Evolutionary conservation across 1,140 invertebrate genomes (phyloP).

Genomic region (Bursaphelenchus mucronatus): DNA sequence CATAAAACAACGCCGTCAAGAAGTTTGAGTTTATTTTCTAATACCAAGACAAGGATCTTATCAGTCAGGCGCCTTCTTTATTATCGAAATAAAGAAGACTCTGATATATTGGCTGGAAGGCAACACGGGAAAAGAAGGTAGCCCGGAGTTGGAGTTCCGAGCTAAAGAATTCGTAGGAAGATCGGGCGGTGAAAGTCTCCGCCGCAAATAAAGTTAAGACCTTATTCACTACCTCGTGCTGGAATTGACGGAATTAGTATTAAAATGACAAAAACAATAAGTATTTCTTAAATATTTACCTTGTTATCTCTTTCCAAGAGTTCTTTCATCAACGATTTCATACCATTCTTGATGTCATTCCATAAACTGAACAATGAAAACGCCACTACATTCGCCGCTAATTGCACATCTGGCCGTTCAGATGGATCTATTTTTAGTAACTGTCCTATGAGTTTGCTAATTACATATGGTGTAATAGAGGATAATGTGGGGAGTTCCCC

Average conservation of each 20-base stretch:
- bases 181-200: too few species aligned
- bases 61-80: slow-evolving; percentile 14
- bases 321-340: too few species aligned
- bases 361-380: slow-evolving; percentile 46
- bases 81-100: slow-evolving; percentile 35
- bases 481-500: slow-evolving; percentile 36
- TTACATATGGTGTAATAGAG: slow-evolving; percentile 19
- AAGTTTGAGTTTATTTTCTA: background rate
- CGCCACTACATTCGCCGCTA: slow-evolving; percentile 41
- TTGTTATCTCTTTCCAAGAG: too few species aligned
- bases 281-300: too few species aligned
- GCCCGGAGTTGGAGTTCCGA: slow-evolving; percentile 38
- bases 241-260: too few species aligned
- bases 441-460: slow-evolving; percentile 32
- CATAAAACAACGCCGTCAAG: background rate
- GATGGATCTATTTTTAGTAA: slow-evolving; percentile 37
- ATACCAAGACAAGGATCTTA: background rate
- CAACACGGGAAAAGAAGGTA: slow-evolving; percentile 38
- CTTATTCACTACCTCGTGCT: too few species aligned
- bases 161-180: too few species aligned
- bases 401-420: slow-evolving; percentile 26
- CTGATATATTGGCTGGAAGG: slow-evolving; percentile 26
- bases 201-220: too few species aligned
- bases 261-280: too few species aligned
- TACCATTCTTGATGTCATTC: slow-evolving; percentile 1